Percentiles rank a stretch among this genome's conserved stretches.
These are phyloP conservation scores for Asbolus verrucosus DNA, from an alignment of 1,140 invertebrate genomes.

Conservation along the genomic window DNA sequence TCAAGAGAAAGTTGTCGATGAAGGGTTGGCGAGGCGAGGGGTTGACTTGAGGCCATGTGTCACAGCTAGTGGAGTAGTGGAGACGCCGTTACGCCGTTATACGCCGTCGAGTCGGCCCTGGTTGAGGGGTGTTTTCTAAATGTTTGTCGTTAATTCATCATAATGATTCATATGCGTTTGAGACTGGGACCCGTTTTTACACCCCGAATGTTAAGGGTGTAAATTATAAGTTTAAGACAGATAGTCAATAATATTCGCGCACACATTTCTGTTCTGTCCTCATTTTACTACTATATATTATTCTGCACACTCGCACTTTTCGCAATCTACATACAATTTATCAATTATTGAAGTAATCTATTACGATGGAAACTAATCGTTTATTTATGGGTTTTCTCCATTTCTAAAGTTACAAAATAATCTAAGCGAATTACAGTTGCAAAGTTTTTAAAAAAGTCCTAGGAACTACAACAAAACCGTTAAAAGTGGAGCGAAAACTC, in stretches of 20 bases:
- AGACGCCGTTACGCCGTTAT: constrained; percentile 38
- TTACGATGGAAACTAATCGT: constrained; percentile 4
- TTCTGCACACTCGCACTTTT: constrained; percentile 33
- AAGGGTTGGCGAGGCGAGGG: constrained; percentile 21
- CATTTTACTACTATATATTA: constrained; percentile 38
- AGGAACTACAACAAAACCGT: neutral
- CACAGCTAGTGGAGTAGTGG: constrained; percentile 38
- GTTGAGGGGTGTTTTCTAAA: constrained; percentile 65
- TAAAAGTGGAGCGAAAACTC: neutral
- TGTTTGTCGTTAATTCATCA: constrained; percentile 66
- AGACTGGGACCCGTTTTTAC: constrained; percentile 65
- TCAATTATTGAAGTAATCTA: constrained; percentile 1
- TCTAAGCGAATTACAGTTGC: neutral
- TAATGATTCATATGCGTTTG: constrained; percentile 66
- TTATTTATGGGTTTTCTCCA: constrained; percentile 12
- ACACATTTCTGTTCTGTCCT: constrained; percentile 46
- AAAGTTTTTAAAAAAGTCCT: neutral
- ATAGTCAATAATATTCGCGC: constrained; percentile 64
- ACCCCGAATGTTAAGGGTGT: constrained; percentile 65
- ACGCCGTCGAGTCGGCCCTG: constrained; percentile 47
- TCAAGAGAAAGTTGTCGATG: constrained; percentile 30
- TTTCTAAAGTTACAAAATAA: no score
- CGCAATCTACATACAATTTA: constrained; percentile 19
- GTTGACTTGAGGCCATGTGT: constrained; percentile 37
- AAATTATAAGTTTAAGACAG: constrained; percentile 66